These are phyloP conservation scores for Ancistrus triradiatus DNA, from an alignment of 2,113 vertebrate species.

Conservation along the genomic window DNA sequence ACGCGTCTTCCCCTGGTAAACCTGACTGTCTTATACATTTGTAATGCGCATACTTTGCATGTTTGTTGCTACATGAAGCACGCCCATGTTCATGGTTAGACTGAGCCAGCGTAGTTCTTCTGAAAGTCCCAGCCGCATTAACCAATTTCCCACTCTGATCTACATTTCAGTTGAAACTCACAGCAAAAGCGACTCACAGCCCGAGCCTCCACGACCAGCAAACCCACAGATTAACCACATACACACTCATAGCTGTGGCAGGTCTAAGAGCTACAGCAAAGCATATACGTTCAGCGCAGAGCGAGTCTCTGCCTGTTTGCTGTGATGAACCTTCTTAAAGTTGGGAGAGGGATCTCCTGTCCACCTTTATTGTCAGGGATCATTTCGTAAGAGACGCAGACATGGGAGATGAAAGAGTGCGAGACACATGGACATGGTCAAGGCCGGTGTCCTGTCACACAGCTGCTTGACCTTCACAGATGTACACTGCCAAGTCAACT, in stretches of 20 bases:
- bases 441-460: conserved; percentile 49
- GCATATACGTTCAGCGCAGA: conserved; percentile 58
- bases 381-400: conserved; percentile 31
- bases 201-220: not conserved
- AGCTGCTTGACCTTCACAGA: conserved; percentile 54
- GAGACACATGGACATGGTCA: conserved; percentile 45
- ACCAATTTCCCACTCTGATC: too few species aligned
- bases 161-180: conserved; percentile 5
- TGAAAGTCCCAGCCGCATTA: too few species aligned
- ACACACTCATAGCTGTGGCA: conserved; percentile 36
- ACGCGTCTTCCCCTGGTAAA: too few species aligned
- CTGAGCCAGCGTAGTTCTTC: too few species aligned
- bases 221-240: conserved; percentile 3
- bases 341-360: conserved; percentile 59
- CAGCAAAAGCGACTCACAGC: not conserved
- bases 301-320: conserved; percentile 37
- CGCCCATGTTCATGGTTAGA: too few species aligned
- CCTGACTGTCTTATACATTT: too few species aligned
- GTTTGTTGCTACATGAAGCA: too few species aligned
- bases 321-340: not conserved
- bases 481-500: not conserved
- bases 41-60: too few species aligned
- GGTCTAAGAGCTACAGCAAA: conserved; percentile 15
- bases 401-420: not conserved
- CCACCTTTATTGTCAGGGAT: conserved; percentile 49